These are phyloP conservation scores for Cataglyphis albicans DNA, from an alignment of 2,888 invertebrate genomes.

Conservation along the genomic window DNA sequence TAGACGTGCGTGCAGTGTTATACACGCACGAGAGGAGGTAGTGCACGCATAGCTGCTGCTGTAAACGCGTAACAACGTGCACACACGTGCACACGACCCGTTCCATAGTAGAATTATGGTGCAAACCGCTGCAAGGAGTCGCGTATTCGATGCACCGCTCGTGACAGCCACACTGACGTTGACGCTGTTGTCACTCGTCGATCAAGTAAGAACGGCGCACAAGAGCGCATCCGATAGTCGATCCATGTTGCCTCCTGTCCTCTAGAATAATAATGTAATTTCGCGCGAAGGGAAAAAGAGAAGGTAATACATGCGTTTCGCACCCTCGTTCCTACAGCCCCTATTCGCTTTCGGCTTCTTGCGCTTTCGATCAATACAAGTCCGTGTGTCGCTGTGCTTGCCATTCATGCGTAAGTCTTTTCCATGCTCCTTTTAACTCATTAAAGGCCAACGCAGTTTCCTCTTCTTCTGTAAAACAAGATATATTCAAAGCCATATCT, in stretches of 20 bases:
- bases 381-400: slow-evolving; percentile 66
- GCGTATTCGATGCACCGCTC: slow-evolving; percentile 58
- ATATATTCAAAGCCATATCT: too few relatives aligned
- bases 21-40: neutral
- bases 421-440: slow-evolving; percentile 14
- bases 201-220: slow-evolving; percentile 72
- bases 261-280: neutral
- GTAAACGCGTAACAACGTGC: slow-evolving; percentile 61
- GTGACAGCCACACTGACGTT: slow-evolving; percentile 67
- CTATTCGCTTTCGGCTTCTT: slow-evolving; percentile 48
- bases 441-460: neutral
- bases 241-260: neutral
- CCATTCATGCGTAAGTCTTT: slow-evolving; percentile 70
- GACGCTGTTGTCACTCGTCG: slow-evolving; percentile 70
- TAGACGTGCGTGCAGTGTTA: neutral
- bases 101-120: slow-evolving; percentile 69
- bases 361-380: slow-evolving; percentile 72
- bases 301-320: neutral
- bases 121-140: slow-evolving; percentile 57
- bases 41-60: slow-evolving; percentile 17
- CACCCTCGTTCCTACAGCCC: slow-evolving; percentile 1
- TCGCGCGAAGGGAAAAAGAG: neutral
- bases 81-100: slow-evolving; percentile 8
- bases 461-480: neutral
- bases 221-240: neutral